Conservation (phyloP, 1,140 invertebrate species). For the Drosophila nikananu region DNA sequence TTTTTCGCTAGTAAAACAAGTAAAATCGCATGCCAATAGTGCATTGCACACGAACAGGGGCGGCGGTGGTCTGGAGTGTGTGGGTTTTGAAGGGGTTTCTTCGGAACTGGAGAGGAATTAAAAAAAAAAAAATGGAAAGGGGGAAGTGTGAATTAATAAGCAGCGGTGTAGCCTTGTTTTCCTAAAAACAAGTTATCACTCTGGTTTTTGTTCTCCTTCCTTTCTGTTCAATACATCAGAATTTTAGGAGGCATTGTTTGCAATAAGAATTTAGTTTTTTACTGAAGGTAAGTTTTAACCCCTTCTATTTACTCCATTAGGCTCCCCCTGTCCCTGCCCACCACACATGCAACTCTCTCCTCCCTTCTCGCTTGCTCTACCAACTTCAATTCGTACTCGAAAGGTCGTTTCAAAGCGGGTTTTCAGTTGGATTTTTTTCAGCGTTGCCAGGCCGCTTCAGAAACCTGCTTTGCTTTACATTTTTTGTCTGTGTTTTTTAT, state of each 20-base stretch:
- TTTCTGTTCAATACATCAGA: neutral
- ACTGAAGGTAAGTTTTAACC: neutral
- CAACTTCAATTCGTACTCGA: slow-evolving; percentile 75
- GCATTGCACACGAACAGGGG: slow-evolving; percentile 62
- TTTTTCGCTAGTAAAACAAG: slow-evolving; percentile 72
- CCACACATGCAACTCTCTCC: slow-evolving; percentile 35
- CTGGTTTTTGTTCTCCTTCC: slow-evolving; percentile 4
- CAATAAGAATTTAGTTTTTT: neutral
- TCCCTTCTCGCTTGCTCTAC: slow-evolving; percentile 8
- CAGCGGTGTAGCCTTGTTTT: slow-evolving; percentile 18
- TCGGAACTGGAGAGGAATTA: neutral
- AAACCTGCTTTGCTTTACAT: slow-evolving; percentile 84
- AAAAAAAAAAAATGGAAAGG: slow-evolving; percentile 20
- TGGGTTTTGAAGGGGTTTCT: slow-evolving; percentile 16
- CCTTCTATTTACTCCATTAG: neutral
- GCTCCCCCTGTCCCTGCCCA: slow-evolving; percentile 18
- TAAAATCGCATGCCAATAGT: slow-evolving; percentile 80
- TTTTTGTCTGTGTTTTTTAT: slow-evolving; percentile 62
- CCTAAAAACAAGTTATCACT: slow-evolving; percentile 22
- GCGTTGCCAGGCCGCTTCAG: slow-evolving; percentile 77
- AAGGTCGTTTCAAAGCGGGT: slow-evolving; percentile 85
- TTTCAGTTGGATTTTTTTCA: slow-evolving; percentile 45
- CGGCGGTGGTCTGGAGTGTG: slow-evolving; percentile 22
- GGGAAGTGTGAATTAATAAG: slow-evolving; percentile 25
- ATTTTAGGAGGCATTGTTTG: neutral